Base-by-base conservation (phyloP, 2,797 vertebrate species). In the Pipistrellus pipistrellus region DNA sequence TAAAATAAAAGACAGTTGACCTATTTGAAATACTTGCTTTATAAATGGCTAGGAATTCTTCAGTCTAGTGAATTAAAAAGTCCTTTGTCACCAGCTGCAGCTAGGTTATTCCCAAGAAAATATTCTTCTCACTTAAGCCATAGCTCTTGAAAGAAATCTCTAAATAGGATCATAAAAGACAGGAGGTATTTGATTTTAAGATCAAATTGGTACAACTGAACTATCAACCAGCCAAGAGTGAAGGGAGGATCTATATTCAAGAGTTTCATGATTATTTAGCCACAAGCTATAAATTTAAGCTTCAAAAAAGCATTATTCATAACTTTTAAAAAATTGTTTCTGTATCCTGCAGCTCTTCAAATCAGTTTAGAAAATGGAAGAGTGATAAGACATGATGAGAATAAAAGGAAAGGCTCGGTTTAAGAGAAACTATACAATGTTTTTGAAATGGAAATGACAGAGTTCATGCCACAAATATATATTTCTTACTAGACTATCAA, bases 171-270 rank as follows among this genome's bases (percentile, higher is more conserved):
- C 46, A 18, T 53, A 57, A 90, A 94, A 92, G 51, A 89, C 9
- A 55, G 72, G 21, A 89, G 12, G 12, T 15, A 48, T 72, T 88
- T 95, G 23, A 73, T 76, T 84, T 95, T 75, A 53, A 18, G 68
- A 80, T 92, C 23, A 90, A n/a, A 66, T 44, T 73, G n/a, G 57
- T 10, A 51, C 76, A 66, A 86, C 6, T 94, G 38, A 62, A 20
- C 32, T 85, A 59, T 73, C 35, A 32, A 68, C 51, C n/a, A 69
- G 71, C 27, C n/a, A 88, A 85, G 62, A 92, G 23, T 57, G 25
- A 88, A 81, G 21, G 41, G 59, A 66, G n/a, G 32, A 46, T 82
- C 72, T 85, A 18, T 30, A 59, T 71, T 84, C 55, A 77, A 71
- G 41, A n/a, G 57, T 88, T 68, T 88, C 38, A 44, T 35, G 59